Evolutionary conservation across 2,113 vertebrate species (phyloP), one percentile per base, ranked within the genome.

Genomic region (Collichthys lucidus): DNA sequence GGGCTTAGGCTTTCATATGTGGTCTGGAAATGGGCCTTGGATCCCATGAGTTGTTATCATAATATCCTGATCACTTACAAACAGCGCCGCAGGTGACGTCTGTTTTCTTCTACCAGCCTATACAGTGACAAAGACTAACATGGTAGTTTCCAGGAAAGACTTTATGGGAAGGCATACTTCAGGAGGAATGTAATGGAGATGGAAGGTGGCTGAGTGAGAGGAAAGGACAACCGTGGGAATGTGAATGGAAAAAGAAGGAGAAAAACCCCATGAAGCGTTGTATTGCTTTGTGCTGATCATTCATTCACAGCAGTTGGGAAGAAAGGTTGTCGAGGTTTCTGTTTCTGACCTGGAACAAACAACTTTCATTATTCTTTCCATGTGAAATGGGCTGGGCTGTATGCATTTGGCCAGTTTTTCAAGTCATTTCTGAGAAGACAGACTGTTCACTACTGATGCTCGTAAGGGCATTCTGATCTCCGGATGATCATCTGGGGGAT

Each of bases 51-150:
- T 79, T 64, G 44, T 85, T 87, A 68, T 69, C 62, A 80, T 74
- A 83, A 84, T 77, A 80, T 88, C 75, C 83, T 79, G 83, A 82
- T 87, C 70, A 57, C 69, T 74, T 80, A 59, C 70, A 65, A 83
- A 66, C 47, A 57, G 80, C 77, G 15, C 65, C 3, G 14, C 42
- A 65, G 73, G 76, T 81, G 70, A 82, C 68, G 5, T 49, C 31
- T 79, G 50, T 81, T 86, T 86, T 46, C 42, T 64, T 40, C 35
- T 14, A 31, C 26, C 19, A 5, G 42, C 40, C 69, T 56, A 26
- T 77, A 56, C 26, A 50, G 59, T 11, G 5, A 64, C 26, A 26
- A 76, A 82, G 15, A 59, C 52, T 59, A 64, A 69, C 24, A 80
- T 57, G 29, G 1, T 26, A 12, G 17, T 67, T 76, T 76, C 15